Base-by-base conservation (phyloP, 2,888 invertebrate species). In the Fragum whitleyi region DNA sequence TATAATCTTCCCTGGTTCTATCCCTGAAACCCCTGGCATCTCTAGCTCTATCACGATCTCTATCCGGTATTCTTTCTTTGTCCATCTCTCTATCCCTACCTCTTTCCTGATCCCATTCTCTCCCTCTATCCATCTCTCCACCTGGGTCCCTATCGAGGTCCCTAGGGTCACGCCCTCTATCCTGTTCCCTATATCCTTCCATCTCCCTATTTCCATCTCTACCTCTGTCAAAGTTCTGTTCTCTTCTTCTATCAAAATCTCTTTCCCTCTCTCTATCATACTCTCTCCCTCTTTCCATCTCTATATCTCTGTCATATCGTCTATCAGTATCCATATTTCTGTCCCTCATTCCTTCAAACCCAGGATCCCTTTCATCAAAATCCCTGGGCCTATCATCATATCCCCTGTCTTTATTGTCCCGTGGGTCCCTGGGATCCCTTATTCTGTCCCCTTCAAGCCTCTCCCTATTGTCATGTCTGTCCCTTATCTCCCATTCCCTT, bases 381-480 rank as follows among this genome's bases (percentile, higher is more conserved):
- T 83, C 80, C 36, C 73, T 78, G 0, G 70, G 61, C 16, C 55
- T 32, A 14, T 81, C 84, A 62, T 83, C 81, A 67, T 77, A 76
- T 6, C 77, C 79, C n/a, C 86, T 76, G 21, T 85, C 88, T 39
- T 73, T 79, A 11, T 85, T 80, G 16, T 82, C 85, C 71, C 65
- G 9, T 21, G 65, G 29, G 2, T 47, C 47, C 14, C 47, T 2
- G 57, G 21, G 80, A 67, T 59, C 76, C 76, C 73, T 79, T 67
- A 87, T 86, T 57, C 87, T 78, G 28, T 85, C 75, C 75, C 79
- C 61, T 5, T 73, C 75, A 3, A 59, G 65, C 29, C 81, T 74
- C n/a, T 81, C 82, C 36, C 78, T 69, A 53, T 75, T 80, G 16
- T 59, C 74, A 53, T 74, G 74, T 26, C 78, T 65, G 28, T 79